Evolutionary conservation across 2,113 vertebrate genomes (phyloP), one percentile per base, ranked within the genome.

Genomic region (Ochotona princeps): DNA sequence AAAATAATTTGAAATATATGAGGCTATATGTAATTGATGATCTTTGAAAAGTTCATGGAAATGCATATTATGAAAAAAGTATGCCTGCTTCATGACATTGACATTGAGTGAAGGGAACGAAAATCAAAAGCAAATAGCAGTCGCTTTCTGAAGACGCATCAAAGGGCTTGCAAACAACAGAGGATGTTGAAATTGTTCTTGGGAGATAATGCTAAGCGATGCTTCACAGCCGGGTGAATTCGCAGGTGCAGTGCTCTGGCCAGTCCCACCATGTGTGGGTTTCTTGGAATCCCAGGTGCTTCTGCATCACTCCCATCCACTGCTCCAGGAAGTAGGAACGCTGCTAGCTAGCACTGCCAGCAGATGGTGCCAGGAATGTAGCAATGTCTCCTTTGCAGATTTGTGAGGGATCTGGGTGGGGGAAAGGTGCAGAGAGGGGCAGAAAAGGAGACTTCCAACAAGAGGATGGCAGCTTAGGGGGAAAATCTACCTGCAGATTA

Each of bases 401-500:
- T 30, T 49, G 14, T 67, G 70, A 30, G 69, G 44, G n/a, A 47
- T 89, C 57, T 44, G 83, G 32, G 49, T 26, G 38, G 15, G 44
- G 35, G 70, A 21, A 20, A 57, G 83, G 10, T 57, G 54, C 54
- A 57, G 54, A 13, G 35, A 12, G 3, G 15, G 38, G 38, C 63
- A 92, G 32, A 14, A 65, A 65, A 51, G 73, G 86, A 89, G 32
- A 88, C 7, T n/a, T 35, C 60, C 61, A 86, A 69, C 67, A 87
- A 73, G 7, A 44, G 26, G 67, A 86, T 51, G 8, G 75, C 7
- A 8, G 21, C 66, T 26, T 65, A 92, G 38, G 74, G 35, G 70
- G 85, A 85, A 89, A 86, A 70, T 91, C 51, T 79, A 70, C 38
- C 61, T 69, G 81, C 57, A 84, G 60, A 94, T 87, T 92, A 96